phyloP scores from a whole-genome alignment of 1,140 invertebrate species.

The Penaeus indicus region DNA sequence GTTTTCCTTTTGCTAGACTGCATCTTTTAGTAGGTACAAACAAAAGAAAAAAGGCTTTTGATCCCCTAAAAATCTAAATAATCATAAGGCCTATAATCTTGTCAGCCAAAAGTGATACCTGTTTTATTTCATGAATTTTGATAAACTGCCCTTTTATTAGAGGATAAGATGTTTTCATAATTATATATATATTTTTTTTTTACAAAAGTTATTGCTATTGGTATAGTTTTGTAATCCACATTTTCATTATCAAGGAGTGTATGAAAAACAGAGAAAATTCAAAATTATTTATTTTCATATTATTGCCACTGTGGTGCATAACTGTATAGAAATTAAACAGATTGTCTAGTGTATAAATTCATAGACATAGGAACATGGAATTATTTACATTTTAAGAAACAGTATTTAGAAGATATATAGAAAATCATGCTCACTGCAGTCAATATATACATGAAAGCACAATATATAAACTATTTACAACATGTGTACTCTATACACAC shows the following conservation, averaged over 20 bases:
- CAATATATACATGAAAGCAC: constrained; percentile 42
- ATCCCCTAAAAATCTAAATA: no score
- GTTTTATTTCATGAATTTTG: no score
- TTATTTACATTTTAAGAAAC: constrained; percentile 36
- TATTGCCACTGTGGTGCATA: constrained; percentile 37
- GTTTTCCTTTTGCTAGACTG: no score
- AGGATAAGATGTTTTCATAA: no score
- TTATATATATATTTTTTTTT: no score
- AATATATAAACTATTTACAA: constrained; percentile 34
- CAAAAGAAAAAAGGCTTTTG: no score
- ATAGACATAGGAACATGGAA: constrained; percentile 44
- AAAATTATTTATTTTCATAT: constrained; percentile 13
- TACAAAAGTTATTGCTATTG: no score
- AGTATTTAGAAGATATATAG: constrained; percentile 7
- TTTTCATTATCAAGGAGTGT: not conserved
- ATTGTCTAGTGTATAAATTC: constrained; percentile 42
- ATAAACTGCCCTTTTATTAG: no score
- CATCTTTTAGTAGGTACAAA: no score
- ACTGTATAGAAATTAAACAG: constrained; percentile 21
- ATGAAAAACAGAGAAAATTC: not conserved
- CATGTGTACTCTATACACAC: constrained; percentile 31
- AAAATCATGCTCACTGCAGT: constrained; percentile 32
- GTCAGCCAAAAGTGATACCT: no score
- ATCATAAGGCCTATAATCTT: no score
- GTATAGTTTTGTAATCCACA: not conserved